Conservation (phyloP, 2,113 vertebrate genomes). For the Gasterosteus aculeatus region DNA sequence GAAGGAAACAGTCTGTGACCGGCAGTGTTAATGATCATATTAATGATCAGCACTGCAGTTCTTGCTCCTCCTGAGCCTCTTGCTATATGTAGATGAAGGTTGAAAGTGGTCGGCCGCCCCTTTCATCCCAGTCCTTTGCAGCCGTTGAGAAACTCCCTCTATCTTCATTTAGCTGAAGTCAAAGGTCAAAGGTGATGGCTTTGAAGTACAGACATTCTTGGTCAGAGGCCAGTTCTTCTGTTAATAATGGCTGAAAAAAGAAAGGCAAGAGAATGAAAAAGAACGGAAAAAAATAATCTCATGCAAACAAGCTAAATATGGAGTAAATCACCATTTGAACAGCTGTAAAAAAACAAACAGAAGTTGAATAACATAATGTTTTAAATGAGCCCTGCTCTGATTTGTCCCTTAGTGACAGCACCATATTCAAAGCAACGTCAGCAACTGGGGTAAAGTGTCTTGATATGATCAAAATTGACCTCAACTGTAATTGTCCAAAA, state of each 20-base stretch:
- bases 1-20: background rate
- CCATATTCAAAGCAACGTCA: too few species aligned
- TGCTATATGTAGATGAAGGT: background rate
- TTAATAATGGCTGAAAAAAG: slow-evolving; percentile 4
- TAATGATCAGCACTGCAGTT: background rate
- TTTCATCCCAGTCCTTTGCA: background rate
- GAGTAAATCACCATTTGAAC: background rate
- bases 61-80: background rate
- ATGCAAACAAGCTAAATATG: background rate
- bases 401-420: too few species aligned
- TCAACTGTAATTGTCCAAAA: too few species aligned
- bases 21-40: background rate
- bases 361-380: too few species aligned
- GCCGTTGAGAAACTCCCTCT: background rate
- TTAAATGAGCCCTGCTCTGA: too few species aligned
- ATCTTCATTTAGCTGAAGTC: background rate
- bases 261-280: background rate
- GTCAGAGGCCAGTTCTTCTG: background rate
- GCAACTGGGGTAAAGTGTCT: too few species aligned
- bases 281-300: background rate
- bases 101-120: background rate
- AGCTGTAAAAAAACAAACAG: background rate
- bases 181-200: background rate
- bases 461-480: too few species aligned
- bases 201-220: background rate